These are phyloP conservation scores for Cebidichthys violaceus DNA, from an alignment of 2,113 vertebrate species.

Conservation along the genomic window DNA sequence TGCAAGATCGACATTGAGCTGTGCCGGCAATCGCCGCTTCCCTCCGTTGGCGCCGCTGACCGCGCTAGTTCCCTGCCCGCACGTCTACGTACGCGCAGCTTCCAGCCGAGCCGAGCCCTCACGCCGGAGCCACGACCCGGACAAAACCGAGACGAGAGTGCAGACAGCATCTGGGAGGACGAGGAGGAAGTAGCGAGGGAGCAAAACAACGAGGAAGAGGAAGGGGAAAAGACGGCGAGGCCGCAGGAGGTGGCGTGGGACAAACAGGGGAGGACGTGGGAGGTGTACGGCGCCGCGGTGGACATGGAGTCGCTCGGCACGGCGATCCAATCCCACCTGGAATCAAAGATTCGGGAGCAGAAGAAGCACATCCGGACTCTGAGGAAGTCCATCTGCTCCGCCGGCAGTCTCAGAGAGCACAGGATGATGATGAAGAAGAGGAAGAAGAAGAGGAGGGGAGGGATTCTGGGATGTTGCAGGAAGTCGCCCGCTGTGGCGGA, in stretches of 20 bases:
- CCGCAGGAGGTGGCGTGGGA: slow-evolving; percentile 66
- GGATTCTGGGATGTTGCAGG: slow-evolving; percentile 63
- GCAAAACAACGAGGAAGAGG: background rate
- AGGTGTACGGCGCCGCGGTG: slow-evolving; percentile 69
- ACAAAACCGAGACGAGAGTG: background rate
- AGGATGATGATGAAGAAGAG: slow-evolving; percentile 23
- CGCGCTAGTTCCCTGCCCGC: slow-evolving; percentile 40
- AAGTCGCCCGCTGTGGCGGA: slow-evolving; percentile 37
- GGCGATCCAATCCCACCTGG: slow-evolving; percentile 70
- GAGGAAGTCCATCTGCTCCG: slow-evolving; percentile 66
- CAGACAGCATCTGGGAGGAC: slow-evolving; percentile 31
- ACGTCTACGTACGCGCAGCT: slow-evolving; percentile 34
- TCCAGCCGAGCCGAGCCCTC: slow-evolving; percentile 17
- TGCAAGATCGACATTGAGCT: slow-evolving; percentile 75
- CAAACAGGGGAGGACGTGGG: slow-evolving; percentile 70
- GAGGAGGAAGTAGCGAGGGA: background rate
- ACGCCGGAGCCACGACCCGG: background rate
- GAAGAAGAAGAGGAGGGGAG: slow-evolving; percentile 38
- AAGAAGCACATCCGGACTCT: slow-evolving; percentile 60
- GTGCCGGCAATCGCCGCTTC: slow-evolving; percentile 49
- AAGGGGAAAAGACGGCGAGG: background rate
- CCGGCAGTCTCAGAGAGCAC: slow-evolving; percentile 12
- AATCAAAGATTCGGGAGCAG: slow-evolving; percentile 69
- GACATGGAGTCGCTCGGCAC: slow-evolving; percentile 65
- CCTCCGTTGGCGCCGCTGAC: background rate